Base-by-base conservation (phyloP, 1,140 invertebrate species). In the Choristoneura fumiferana region DNA sequence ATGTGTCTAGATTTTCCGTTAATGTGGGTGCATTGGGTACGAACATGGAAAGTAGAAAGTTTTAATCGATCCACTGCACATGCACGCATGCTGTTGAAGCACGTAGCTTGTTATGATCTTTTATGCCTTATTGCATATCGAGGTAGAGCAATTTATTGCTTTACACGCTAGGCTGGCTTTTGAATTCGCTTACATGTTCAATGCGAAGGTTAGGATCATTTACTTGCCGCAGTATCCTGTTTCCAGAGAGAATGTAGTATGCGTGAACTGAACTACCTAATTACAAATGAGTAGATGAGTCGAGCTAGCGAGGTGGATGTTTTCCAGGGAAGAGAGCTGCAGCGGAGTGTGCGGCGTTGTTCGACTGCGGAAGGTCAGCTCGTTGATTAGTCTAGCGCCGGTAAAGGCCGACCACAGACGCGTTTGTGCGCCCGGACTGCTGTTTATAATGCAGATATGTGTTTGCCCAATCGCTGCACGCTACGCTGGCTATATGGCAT, bases 381-480 rank as follows among this genome's bases (percentile, higher is more conserved):
- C 81, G 85, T 88, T 88, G 85, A 88, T 88, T 88, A 88, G 85
- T 77, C 78, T 77, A 75, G 80, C 74, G 69, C 78, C 82, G 78
- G 82, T 85, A 87, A 84, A 88, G 85, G 84, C 82, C 76, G 73
- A 88, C 85, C 84, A 84, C 85, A 89, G 78, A 70, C 82, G 78
- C 84, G 87, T 89, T 90, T 89, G 87, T 89, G 82, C 77, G 74
- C 78, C 74, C 83, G 81, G 76, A 81, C 78, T 49, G 76, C 84
- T 90, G 89, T 90, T 89, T 89, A 89, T 89, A 90, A 90, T 90
- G 89, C 85, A 89, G 89, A 90, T 89, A 89, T 89, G 85, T 89
- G 86, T 89, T 86, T 87, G 86, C 83, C 81, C 84, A 81, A 87
- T 87, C 85, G 81, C 73, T 79, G 79, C 87, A 90, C 82, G 88